These are phyloP conservation scores for Papilio dardanus DNA, from an alignment of 1,140 invertebrate species.

Conservation along the genomic window DNA sequence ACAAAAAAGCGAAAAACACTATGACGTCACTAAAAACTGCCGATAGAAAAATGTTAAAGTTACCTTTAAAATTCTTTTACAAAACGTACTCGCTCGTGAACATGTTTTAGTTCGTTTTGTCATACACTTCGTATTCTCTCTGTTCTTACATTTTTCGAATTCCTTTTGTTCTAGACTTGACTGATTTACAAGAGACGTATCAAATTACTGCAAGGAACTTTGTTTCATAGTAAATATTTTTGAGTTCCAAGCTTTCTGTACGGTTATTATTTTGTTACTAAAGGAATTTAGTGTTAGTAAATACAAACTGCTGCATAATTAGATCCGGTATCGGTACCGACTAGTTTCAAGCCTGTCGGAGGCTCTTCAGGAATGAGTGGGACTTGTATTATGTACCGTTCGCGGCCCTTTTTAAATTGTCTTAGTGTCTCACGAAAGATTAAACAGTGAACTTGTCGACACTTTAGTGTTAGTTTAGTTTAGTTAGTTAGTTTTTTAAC, in stretches of 20 bases:
- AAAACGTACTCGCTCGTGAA: not conserved
- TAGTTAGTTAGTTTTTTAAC: not conserved
- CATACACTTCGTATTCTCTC: constrained; percentile 22
- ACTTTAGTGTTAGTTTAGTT: not conserved
- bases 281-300: not conserved
- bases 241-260: constrained; percentile 8
- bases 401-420: too few species aligned
- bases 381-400: too few species aligned
- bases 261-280: constrained; percentile 22
- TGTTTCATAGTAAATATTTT: constrained; percentile 29
- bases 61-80: not conserved
- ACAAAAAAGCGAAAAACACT: too few species aligned
- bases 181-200: constrained; percentile 28
- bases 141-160: constrained; percentile 31
- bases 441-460: too few species aligned
- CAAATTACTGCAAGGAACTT: constrained; percentile 33
- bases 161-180: constrained; percentile 30
- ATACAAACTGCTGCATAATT: too few species aligned
- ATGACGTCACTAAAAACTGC: not conserved
- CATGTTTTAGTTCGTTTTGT: constrained; percentile 37
- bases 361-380: too few species aligned
- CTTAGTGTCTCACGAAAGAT: too few species aligned
- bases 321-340: too few species aligned
- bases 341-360: too few species aligned
- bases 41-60: not conserved